phyloP scores from a whole-genome alignment of 2,888 invertebrate species.

The Xylota sylvarum region DNA sequence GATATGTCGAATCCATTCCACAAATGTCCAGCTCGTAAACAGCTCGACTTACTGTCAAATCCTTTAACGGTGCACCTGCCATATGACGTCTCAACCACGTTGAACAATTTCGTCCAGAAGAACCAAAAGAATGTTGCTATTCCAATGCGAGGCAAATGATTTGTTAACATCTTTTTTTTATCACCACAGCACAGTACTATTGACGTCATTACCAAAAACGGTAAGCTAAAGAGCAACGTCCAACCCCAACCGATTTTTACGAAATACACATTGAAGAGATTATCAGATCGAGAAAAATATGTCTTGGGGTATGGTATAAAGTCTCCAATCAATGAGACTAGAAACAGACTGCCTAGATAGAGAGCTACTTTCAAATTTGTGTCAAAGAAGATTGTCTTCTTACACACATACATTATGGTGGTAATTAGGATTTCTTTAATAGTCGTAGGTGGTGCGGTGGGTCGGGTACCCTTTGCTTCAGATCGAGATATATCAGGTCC shows the following conservation, averaged over 20 bases:
- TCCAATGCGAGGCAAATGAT: constrained; percentile 90
- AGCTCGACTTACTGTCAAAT: constrained; percentile 88
- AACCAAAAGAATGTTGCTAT: constrained; percentile 96
- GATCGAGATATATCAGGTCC: constrained; percentile 84
- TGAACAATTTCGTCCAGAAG: constrained; percentile 92
- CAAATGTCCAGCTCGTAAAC: constrained; percentile 91
- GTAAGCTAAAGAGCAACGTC: constrained; percentile 92
- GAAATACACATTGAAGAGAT: constrained; percentile 96
- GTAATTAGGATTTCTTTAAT: constrained; percentile 92
- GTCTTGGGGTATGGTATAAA: constrained; percentile 92
- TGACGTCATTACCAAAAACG: constrained; percentile 93
- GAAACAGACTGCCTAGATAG: constrained; percentile 93
- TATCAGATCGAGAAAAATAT: constrained; percentile 96
- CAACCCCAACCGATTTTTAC: constrained; percentile 99
- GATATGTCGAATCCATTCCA: constrained; percentile 98
- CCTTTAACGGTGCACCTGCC: constrained; percentile 90
- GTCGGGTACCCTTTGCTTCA: constrained; percentile 89
- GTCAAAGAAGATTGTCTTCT: constrained; percentile 94
- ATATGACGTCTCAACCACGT: constrained; percentile 91
- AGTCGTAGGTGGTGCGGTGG: constrained; percentile 93
- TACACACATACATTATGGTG: constrained; percentile 94
- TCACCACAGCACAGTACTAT: constrained; percentile 94
- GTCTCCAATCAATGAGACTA: constrained; percentile 94
- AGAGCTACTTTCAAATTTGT: constrained; percentile 93
- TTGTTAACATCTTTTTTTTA: constrained; percentile 88